These are phyloP conservation scores for Aleiodes testaceus DNA, from an alignment of 2,888 invertebrate species.

Conservation along the genomic window DNA sequence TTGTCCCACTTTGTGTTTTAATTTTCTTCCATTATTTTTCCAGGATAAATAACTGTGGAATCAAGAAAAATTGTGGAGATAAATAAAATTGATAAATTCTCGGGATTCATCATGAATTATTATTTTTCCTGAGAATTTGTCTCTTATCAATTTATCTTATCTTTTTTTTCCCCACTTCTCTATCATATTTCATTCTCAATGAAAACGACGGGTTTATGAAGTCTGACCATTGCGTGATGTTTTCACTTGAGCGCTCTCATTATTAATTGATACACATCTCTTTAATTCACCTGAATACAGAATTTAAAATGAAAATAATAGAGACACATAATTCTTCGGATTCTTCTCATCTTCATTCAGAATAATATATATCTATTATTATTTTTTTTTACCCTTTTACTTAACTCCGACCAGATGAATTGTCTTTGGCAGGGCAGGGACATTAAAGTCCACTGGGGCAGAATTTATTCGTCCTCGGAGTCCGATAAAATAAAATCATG, in stretches of 20 bases:
- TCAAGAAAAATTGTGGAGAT: not conserved
- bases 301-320: too few relatives aligned
- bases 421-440: conserved; percentile 46
- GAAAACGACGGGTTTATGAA: conserved; percentile 19
- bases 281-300: not conserved
- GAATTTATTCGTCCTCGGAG: conserved; percentile 34
- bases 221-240: conserved; percentile 24
- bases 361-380: not conserved
- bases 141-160: conserved; percentile 24
- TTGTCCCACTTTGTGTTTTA: not conserved
- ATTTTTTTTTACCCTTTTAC: conserved; percentile 23
- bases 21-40: too few relatives aligned
- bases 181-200: conserved; percentile 29
- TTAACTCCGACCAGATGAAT: conserved; percentile 43
- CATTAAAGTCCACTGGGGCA: conserved; percentile 43
- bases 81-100: not conserved
- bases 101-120: conserved; percentile 14
- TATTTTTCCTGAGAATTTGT: conserved; percentile 19
- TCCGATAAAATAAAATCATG: conserved; percentile 27
- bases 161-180: not conserved
- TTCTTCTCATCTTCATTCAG: conserved; percentile 15
- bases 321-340: conserved; percentile 5
- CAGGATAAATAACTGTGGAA: too few relatives aligned
- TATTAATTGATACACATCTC: conserved; percentile 9
- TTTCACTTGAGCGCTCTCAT: conserved; percentile 20